Evolutionary conservation across 2,797 vertebrate genomes (phyloP), one percentile per base, ranked within the genome.

Genomic region (Chelon labrosus): DNA sequence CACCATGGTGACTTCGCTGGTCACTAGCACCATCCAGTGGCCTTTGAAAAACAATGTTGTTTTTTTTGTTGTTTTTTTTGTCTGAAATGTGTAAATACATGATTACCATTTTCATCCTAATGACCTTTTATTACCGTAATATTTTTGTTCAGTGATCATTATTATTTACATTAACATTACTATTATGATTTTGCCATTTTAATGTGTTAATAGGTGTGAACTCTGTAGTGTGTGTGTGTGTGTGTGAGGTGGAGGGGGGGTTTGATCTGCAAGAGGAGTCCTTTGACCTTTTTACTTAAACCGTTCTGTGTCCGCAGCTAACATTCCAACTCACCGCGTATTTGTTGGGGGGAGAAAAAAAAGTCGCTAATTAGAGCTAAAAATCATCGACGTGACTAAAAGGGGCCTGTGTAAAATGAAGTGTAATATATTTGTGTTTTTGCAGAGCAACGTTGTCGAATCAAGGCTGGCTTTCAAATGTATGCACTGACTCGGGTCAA

Each of bases 11-110:
- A 84, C 79, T 86, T 79, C 75, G 27, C 67, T 78, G 88, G 86
- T 93, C 88, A 86, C 87, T 90, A 89, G 88, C 88, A 81, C 91
- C 93, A 92, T 89, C 92, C 78, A 84, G 92, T 93, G 93, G 92
- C 84, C 84, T 85, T 79, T 65, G 17, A 64, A 68, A 63, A 86
- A 82, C 51, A 80, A 77, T 68, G 86, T 63, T 61, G 69, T 87
- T 83, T 79, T 72, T 66, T 41, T 64, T 61, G 68, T 87, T 83
- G 38, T 52, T 20, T 52, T 65, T 56, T 66, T 65, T 22, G 39
- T 87, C 63, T 75, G 52, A 82, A 78, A 75, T 13, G 19, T 92
- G 92, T 93, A 93, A 86, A 92, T 92, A 92, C 81, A 91, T 92
- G 65, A 81, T 73, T 88, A 88, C 84, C 65, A 83, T 81, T 65